phyloP scores from a whole-genome alignment of 2,888 invertebrate species.

The Anorthoa munda region DNA sequence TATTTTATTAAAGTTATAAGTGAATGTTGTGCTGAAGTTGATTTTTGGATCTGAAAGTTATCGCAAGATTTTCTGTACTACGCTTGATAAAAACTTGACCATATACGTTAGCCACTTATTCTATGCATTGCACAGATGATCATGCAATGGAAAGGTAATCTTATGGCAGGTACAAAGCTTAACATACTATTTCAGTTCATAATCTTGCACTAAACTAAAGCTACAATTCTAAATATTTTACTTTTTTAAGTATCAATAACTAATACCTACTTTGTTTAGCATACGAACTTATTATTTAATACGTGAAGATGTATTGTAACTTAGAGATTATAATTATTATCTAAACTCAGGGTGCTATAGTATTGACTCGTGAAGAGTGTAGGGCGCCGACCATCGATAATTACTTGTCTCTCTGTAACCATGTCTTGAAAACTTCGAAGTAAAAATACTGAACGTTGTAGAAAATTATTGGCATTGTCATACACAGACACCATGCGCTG shows the following conservation, averaged over 20 bases:
- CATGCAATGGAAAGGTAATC: not conserved
- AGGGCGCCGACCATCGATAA: conserved; percentile 27
- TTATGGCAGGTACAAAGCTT: conserved; percentile 15
- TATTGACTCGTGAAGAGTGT: conserved; percentile 65
- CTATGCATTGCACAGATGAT: conserved; percentile 7
- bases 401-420: not conserved
- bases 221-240: conserved; percentile 67
- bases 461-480: not conserved
- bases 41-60: conserved; percentile 3
- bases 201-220: conserved; percentile 60
- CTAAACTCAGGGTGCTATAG: conserved; percentile 83
- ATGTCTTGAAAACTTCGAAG: not conserved
- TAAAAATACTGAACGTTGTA: not conserved
- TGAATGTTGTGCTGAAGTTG: conserved; percentile 4
- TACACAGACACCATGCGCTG: not conserved
- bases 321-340: conserved; percentile 65
- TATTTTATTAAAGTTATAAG: conserved; percentile 17
- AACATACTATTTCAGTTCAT: conserved; percentile 9
- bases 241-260: conserved; percentile 73
- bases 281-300: conserved; percentile 70
- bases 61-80: not conserved
- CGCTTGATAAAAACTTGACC: conserved; percentile 2
- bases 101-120: not conserved
- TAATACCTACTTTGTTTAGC: conserved; percentile 68
- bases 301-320: conserved; percentile 67